Conservation (phyloP, 2,888 invertebrate genomes). For the Gymnosoma rotundatum region DNA sequence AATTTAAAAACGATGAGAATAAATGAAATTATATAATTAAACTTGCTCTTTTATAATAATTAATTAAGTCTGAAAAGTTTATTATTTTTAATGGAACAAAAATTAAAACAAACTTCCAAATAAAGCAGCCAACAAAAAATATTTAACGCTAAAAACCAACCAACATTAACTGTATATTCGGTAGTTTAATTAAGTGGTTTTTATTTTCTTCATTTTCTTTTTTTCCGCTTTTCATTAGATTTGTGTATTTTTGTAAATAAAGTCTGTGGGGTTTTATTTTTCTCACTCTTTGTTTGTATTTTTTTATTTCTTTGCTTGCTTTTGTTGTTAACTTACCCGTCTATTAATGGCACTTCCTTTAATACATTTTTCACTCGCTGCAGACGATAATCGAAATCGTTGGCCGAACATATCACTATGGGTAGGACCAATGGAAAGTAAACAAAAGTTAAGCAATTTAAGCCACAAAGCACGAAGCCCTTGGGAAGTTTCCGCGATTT, state of each 20-base stretch:
- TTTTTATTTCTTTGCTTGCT: background rate
- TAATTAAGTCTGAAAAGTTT: conserved; percentile 52
- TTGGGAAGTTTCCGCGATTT: conserved; percentile 82
- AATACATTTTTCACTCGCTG: conserved; percentile 84
- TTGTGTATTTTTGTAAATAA: conserved; percentile 17
- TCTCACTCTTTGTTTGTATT: conserved; percentile 22
- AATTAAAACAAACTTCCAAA: conserved; percentile 9
- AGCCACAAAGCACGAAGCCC: conserved; percentile 82
- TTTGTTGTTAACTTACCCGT: conserved; percentile 82
- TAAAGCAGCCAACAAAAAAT: background rate
- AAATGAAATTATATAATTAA: background rate
- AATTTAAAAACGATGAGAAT: conserved; percentile 7
- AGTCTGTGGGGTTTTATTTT: conserved; percentile 19
- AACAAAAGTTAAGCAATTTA: conserved; percentile 81
- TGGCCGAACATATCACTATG: conserved; percentile 80
- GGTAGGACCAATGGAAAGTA: conserved; percentile 81
- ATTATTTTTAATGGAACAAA: conserved; percentile 24
- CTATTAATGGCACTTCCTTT: conserved; percentile 85
- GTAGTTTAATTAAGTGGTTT: conserved; percentile 63
- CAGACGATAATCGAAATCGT: conserved; percentile 84
- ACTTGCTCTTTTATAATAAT: conserved; percentile 8
- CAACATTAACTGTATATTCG: conserved; percentile 50
- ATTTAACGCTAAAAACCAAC: conserved; percentile 21
- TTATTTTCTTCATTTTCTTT: conserved; percentile 38
- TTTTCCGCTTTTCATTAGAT: background rate